Evolutionary conservation across 2,797 vertebrate species (phyloP).

Genomic region (Peromyscus melanophrys): DNA sequence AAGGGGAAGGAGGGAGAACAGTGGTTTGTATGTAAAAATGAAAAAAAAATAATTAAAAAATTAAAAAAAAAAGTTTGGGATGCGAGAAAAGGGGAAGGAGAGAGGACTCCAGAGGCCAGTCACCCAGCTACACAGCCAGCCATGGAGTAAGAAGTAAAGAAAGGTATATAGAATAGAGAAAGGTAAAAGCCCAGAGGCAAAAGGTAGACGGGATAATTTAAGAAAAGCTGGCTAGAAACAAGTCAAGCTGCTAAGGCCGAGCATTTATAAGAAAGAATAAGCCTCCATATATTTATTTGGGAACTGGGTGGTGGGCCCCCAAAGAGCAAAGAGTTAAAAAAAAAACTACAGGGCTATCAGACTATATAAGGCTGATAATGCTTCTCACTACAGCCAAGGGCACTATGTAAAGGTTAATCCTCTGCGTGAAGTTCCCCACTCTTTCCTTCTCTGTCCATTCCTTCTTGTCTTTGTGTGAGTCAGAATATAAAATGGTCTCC

Average conservation of each 20-base stretch:
- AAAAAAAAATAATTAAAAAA: no score
- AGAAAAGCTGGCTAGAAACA: not conserved
- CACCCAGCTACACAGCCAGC: no score
- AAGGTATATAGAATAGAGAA: no score
- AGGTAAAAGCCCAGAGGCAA: no score
- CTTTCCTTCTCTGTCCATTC: not conserved
- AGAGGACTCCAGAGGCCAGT: no score
- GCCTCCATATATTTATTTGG: not conserved
- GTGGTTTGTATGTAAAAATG: no score
- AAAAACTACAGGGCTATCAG: not conserved
- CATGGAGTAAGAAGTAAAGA: no score
- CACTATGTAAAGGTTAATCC: not conserved
- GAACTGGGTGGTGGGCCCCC: fast-evolving
- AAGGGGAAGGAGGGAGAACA: no score
- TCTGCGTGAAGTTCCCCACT: not conserved
- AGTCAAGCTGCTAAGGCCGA: not conserved
- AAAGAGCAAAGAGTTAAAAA: not conserved
- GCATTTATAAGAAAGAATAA: not conserved
- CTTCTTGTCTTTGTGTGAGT: not conserved
- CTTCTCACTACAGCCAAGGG: not conserved
- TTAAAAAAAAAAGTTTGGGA: no score
- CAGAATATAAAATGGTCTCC: not conserved
- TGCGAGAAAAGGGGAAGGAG: no score
- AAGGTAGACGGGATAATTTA: not conserved
- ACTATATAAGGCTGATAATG: not conserved